Base-by-base conservation (phyloP, 2,797 vertebrate species). In the Cirrhinus molitorella region DNA sequence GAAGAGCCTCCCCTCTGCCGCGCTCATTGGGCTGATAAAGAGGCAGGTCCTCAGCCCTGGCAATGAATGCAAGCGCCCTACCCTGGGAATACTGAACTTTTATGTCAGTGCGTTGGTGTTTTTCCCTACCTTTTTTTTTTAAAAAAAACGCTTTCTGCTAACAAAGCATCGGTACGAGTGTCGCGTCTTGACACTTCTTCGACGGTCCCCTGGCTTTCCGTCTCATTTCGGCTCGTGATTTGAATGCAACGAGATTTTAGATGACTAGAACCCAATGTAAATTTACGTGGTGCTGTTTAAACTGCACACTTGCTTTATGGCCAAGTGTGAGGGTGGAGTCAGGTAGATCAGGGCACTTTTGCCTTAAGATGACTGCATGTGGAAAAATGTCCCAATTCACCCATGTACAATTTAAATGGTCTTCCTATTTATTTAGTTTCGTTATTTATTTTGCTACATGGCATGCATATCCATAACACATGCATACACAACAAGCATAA, bases 21-120 rank as follows among this genome's bases (percentile, higher is more conserved):
- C 94, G 96, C 96, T 97, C 96, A 97, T 97, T 97, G 97, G 97
- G 95, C 94, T 96, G 96, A 95, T 94, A 94, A 93, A 95, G 95
- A 96, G 96, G 95, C 95, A 96, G 96, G 96, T 96, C 97, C 94
- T 93, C 93, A 93, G 95, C 95, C 95, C 95, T 94, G 90, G 94
- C 95, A 95, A 96, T 96, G 92, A 94, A 90, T 90, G 95, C 90
- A 85, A 88, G 94, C 91, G 90, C 92, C 85, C 70, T 79, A 83
- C 87, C 89, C 83, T 89, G 89, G 85, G 88, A 88, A 91, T 89
- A 83, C 93, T 91, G 90, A 95, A 95, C 94, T 95, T 95, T 95
- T 89, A 90, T 73, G 65, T 37, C 63, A 71, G 40, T 55, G 37
- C 51, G 34, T 70, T 78, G 51, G 23, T 75, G 73, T 57, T 82